A percentile compares a stretch with the other conserved stretches of the same genome.
Evolutionary conservation across 2,113 vertebrate species (phyloP).

Genomic region (Ameiurus melas): DNA sequence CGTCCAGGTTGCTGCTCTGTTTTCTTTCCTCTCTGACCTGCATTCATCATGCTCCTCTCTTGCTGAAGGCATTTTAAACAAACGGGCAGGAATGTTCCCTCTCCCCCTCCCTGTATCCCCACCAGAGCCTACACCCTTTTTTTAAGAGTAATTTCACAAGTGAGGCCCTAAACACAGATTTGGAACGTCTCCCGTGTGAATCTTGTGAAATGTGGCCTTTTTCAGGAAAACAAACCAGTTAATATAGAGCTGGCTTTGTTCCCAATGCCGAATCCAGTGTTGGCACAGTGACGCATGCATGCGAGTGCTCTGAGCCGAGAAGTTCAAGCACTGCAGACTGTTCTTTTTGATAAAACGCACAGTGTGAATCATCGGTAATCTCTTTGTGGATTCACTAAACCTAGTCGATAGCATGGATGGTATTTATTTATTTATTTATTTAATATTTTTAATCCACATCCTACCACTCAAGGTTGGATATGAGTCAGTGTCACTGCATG

Average conservation of each 20-base stretch:
- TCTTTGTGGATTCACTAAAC: neutral
- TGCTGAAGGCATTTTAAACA: constrained; percentile 24
- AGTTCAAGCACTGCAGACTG: constrained; percentile 45
- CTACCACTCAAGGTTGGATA: neutral
- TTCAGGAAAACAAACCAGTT: constrained; percentile 26
- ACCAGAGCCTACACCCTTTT: neutral
- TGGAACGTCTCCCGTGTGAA: constrained; percentile 28
- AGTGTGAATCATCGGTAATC: constrained; percentile 44
- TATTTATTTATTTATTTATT: too few species aligned
- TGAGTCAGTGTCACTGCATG: neutral
- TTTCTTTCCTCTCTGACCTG: neutral
- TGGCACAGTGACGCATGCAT: constrained; percentile 20
- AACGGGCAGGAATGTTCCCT: constrained; percentile 22
- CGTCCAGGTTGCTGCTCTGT: constrained; percentile 19
- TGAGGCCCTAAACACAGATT: constrained; percentile 5
- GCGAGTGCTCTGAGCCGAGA: constrained; percentile 29
- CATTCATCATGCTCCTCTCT: neutral
- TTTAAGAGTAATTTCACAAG: constrained; percentile 22
- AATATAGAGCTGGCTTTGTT: constrained; percentile 36
- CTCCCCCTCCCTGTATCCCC: neutral
- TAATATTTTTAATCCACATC: neutral
- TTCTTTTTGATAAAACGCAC: constrained; percentile 36
- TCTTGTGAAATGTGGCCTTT: constrained; percentile 33
- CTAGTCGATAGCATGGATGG: neutral
- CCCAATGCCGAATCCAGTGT: constrained; percentile 22